Base-by-base conservation (phyloP, 2,888 invertebrate species). In the Dynastes hyllus region DNA sequence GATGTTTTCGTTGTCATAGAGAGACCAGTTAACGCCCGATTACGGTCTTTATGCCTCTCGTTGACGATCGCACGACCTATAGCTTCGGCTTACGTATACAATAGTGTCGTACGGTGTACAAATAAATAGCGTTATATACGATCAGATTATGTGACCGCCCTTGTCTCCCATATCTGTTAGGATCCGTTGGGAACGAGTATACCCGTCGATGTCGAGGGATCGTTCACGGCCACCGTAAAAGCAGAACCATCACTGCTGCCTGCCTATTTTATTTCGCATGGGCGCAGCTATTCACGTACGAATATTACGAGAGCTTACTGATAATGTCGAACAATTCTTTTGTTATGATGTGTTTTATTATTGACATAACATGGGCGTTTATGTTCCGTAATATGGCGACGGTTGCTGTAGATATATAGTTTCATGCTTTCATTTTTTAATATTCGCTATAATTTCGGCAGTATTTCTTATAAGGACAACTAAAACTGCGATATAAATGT, bases 301-400 rank as follows among this genome's bases (percentile, higher is more conserved):
- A 79, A 80, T 80, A 81, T 80, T 79, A 80, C 76, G 78, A 73
- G 73, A 58, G 66, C 80, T 81, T 75, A 75, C 78, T 79, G 79
- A 81, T 81, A 79, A 80, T 80, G 78, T 77, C 65, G 67, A 63
- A 78, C 82, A 71, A 81, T 81, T 81, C 81, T 81, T 82, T 82
- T 81, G 81, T 82, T 81, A 82, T 81, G 73, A 16, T 73, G 40
- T 73, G 73, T 73, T 81, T 80, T 81, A 73, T 73, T 73, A 58
- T 58, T 29, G 55, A 22, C 58, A 58, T 73, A 73, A 73, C 73
- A 73, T 40, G 32, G 32, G 73, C 58, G 73, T 73, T 73, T 73
- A 73, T 22, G 73, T 13, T 8, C 58, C 27, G 37, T 73, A 73
- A 40, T 55, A 40, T 13, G 32, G 27, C 2, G 16, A 16, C 27